These are phyloP conservation scores for Perca flavescens DNA, from an alignment of 2,113 vertebrate genomes.

Conservation along the genomic window DNA sequence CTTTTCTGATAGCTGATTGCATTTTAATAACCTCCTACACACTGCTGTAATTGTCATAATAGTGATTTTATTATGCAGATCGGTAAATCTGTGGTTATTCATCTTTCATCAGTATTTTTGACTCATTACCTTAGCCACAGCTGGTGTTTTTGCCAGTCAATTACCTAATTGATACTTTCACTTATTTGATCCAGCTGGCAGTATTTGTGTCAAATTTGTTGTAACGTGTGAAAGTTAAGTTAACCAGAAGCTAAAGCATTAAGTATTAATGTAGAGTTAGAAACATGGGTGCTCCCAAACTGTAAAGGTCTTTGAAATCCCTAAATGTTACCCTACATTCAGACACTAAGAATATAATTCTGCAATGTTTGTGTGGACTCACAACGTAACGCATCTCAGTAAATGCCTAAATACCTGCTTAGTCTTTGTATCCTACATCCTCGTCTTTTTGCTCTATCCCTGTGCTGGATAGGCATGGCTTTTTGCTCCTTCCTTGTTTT, in stretches of 20 bases:
- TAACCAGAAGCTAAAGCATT: neutral
- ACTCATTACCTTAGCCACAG: neutral
- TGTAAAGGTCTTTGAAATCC: neutral
- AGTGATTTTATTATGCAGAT: neutral
- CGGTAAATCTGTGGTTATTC: neutral
- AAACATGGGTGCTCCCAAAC: neutral
- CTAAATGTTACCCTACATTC: neutral
- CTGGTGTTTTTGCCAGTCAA: neutral
- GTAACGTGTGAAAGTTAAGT: neutral
- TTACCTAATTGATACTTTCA: neutral
- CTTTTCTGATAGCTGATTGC: neutral
- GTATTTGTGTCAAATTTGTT: conserved; percentile 14
- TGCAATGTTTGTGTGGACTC: conserved; percentile 19
- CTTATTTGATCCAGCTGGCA: neutral
- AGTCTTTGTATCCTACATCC: conserved; percentile 34
- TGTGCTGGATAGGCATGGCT: conserved; percentile 31
- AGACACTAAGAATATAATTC: neutral
- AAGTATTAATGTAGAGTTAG: neutral
- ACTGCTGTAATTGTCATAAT: neutral
- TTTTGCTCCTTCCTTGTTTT: conserved; percentile 26
- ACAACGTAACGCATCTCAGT: conserved; percentile 3
- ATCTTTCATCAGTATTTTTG: conserved; percentile 5
- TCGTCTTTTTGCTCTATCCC: neutral
- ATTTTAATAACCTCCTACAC: conserved; percentile 7
- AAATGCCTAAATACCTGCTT: conserved; percentile 19